Conservation (phyloP, 2,888 invertebrate species). For the Dasysyrphus albostriatus region DNA sequence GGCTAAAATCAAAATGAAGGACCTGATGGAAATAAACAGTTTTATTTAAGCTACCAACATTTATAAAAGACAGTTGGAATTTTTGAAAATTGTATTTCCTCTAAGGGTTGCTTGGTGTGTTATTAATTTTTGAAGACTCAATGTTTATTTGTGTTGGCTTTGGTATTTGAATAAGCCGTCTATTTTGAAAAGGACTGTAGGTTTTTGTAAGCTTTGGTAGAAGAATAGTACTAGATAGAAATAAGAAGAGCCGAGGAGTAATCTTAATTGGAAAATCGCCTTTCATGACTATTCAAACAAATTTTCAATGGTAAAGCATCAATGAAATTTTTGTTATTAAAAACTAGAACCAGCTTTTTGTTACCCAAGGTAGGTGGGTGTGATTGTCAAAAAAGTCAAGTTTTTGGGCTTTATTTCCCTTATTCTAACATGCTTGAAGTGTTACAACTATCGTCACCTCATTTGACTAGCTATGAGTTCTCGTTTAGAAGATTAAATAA, state of each 20-base stretch:
- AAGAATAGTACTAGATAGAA: background rate
- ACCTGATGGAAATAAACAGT: slow-evolving; percentile 45
- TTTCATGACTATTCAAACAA: background rate
- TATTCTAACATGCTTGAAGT: too few species aligned
- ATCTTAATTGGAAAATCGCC: background rate
- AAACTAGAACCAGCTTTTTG: too few species aligned
- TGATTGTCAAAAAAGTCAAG: too few species aligned
- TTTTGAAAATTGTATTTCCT: slow-evolving; percentile 12
- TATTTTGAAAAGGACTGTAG: background rate
- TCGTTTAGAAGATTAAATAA: too few species aligned
- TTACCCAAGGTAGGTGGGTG: too few species aligned
- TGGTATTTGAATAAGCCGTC: background rate
- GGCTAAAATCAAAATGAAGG: background rate
- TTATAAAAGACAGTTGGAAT: slow-evolving; percentile 1
- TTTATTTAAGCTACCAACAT: slow-evolving; percentile 15
- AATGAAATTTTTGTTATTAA: background rate
- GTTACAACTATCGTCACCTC: too few species aligned
- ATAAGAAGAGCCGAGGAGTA: background rate
- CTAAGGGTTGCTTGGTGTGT: background rate
- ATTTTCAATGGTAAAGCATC: background rate
- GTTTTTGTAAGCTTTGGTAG: background rate
- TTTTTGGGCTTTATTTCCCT: too few species aligned
- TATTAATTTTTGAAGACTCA: slow-evolving; percentile 17
- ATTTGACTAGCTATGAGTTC: too few species aligned
- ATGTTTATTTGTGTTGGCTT: slow-evolving; percentile 17